Base-by-base conservation (phyloP, 2,797 vertebrate species). In the Labroides dimidiatus region DNA sequence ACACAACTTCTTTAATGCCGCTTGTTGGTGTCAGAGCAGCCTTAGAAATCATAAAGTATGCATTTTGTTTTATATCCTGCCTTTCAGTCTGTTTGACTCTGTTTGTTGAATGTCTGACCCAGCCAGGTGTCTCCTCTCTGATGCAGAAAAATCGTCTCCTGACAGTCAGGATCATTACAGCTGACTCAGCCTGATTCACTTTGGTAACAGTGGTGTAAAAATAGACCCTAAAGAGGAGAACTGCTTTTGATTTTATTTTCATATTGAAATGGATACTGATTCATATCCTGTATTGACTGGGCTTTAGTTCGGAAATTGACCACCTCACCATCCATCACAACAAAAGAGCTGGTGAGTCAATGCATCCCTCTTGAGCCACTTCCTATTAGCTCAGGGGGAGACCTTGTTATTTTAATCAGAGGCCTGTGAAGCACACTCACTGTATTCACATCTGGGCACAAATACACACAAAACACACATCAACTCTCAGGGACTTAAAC, bases 201-300 rank as follows among this genome's bases (percentile, higher is more conserved):
- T 53, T 0, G 49, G 61, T 39, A 66, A 51, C 24, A 51, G 30
- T 30, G 10, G 49, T 30, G 69, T 72, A 84, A 86, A 90, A 87
- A 87, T 77, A 87, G 60, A 59, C 17, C 21, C 60, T 2, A 58
- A 47, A 60, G 62, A 75, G 56, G 44, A 64, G 33, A 69, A 19
- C 11, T 3, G 33, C 72, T 80, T 41, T 67, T 77, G 70, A 57
- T 84, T 84, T 69, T 72, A 9, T 67, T 71, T 69, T 77, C 48
- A 54, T 72, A 80, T 74, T 79, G 76, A 87, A 82, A 68, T 47
- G 44, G 62, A 82, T 72, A 69, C 83, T 90, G 85, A 91, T 90
- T 90, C 87, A 90, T 60, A 84, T 90, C 87, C 86, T 86, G 85
- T 69, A 86, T 80, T 67, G 86, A 83, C 82, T 75, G 64, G 33